Evolutionary conservation across 2,797 vertebrate species (phyloP), one percentile per base, ranked within the genome.

Genomic region (Microchirus variegatus): DNA sequence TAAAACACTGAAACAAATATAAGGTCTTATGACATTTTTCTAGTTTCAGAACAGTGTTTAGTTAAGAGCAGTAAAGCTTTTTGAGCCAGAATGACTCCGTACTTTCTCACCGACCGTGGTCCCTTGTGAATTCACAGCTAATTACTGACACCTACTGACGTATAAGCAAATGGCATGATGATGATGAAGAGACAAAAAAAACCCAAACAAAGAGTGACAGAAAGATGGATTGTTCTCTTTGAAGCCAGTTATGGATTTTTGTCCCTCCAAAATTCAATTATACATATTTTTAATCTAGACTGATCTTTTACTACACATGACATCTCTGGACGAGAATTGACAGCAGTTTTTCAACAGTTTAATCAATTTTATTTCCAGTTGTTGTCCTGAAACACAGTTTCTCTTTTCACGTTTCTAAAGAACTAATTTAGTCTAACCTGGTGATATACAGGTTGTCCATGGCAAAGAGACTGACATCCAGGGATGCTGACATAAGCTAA

Each of bases 341-440:
- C 18, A 46, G 45, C 12, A 19, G 6, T 46, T 19, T 9, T 12
- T 19, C 5, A 11, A 18, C 5, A 3, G 6, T 46, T 19, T 11
- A 46, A 12, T 19, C 17, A 19, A 10, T 62, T 75, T 59, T 36
- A 46, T 38, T 50, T 76, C 59, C 17, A 19, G 66, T 22, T 69
- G 53, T 68, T 77, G 75, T 83, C 77, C 81, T 85, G 31, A 31
- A 31, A 31, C 31, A 31, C 31, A 31, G 31, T 31, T 31, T 31
- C 31, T 31, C 31, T 7, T 22, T 22, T 22, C 1, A 22, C 19
- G 4, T 22, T 22, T 22, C 19, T 22, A 4, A 22, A 4, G 19
- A 22, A 22, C 22, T 22, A 3, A 22, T 22, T 22, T 22, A 31
- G 31, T 31, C 5, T 31, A 31, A 8, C 31, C 31, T 31, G 6